Evolutionary conservation across 2,113 vertebrate genomes (phyloP).

Genomic region (Sporophila hypoxantha): DNA sequence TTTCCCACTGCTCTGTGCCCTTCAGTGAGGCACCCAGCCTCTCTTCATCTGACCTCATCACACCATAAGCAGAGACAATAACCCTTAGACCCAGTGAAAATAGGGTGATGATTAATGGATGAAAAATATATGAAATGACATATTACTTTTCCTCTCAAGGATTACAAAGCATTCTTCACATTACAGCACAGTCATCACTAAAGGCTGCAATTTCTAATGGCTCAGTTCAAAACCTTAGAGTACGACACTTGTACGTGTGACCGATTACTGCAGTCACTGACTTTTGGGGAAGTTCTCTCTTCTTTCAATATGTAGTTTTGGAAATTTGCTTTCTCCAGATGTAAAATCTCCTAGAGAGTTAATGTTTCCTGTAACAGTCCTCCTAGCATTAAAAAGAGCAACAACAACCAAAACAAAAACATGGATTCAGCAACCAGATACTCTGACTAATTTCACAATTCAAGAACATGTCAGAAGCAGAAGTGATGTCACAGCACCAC

Average conservation of each 20-base stretch:
- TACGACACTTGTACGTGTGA: neutral
- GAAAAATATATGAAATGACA: neutral
- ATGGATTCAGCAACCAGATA: neutral
- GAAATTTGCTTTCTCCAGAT: neutral
- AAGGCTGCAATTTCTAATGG: neutral
- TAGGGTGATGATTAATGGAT: neutral
- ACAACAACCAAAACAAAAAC: neutral
- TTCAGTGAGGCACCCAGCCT: neutral
- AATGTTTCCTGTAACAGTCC: neutral
- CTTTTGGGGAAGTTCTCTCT: neutral
- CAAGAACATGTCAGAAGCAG: neutral
- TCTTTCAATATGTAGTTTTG: neutral
- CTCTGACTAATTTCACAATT: neutral
- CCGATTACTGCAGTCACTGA: neutral
- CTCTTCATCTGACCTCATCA: neutral
- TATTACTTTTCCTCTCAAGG: neutral
- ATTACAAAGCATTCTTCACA: neutral
- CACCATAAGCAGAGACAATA: neutral
- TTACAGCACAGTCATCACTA: neutral
- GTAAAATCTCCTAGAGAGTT: neutral
- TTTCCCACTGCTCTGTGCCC: neutral
- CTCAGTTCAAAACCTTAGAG: neutral
- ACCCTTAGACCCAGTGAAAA: neutral
- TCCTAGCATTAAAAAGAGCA: neutral
- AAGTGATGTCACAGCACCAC: neutral